Evolutionary conservation across 2,797 vertebrate genomes (phyloP), one percentile per base, ranked within the genome.

Genomic region (Pangasius macronema): DNA sequence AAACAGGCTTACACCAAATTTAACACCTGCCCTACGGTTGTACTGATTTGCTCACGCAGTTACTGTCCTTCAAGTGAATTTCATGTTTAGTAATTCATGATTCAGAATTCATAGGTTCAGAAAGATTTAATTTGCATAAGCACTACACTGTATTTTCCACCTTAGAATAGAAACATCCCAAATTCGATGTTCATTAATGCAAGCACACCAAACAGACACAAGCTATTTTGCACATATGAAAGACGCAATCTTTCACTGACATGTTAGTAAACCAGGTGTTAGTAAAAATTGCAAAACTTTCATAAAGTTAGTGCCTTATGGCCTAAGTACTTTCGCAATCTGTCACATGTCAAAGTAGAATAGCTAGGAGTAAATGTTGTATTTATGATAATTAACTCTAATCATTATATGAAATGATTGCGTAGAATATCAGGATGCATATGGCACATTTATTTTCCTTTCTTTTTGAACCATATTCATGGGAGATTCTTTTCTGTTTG

Each of bases 301-400:
- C 13, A 42, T 63, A n/a, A 42, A 82, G 1, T 67, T 67, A 46
- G 61, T 63, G 36, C 36, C 33, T 59, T 81, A 81, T 49, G 51
- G 4, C 51, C 30, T 14, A 22, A 55, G 8, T 16, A 79, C 16
- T 20, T 53, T 53, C 53, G 11, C 5, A 30, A 30, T 72, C 39
- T 42, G 36, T 42, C 9, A 42, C 22, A 27, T 11, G 22, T 61
- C 5, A 63, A 9, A 59, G 33, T 39, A 61, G 3, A 46, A n/a
- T 82, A 42, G 24, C 6, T n/a, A n/a, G 36, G 20, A 61, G 20
- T 59, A 22, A 39, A 14, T 27, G 1, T 6, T 65, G n/a, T 82
- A 82, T 49, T 81, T 61, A 81, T 61, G 36, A 61, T 42, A 61
- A 81, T n/a, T 1, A 79, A 53, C 75, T 53, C 33, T 39, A 61